Evolutionary conservation across 1,140 invertebrate species (phyloP).

Genomic region (Tigriopus japonicus): DNA sequence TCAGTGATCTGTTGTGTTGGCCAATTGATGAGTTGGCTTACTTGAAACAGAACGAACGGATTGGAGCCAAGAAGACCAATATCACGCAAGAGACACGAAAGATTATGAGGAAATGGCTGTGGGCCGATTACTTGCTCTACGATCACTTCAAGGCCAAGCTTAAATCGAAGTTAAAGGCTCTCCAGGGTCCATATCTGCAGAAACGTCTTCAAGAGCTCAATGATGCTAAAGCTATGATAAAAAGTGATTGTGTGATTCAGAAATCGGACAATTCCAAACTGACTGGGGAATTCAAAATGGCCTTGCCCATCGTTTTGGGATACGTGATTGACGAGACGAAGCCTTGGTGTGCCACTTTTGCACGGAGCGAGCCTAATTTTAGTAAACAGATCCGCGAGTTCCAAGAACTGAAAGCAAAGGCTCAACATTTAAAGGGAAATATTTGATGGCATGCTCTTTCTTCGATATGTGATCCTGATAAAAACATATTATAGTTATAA

Average conservation of each 20-base stretch:
- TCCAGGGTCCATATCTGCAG: no score
- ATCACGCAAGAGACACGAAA: slow-evolving; percentile 9
- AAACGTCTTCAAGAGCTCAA: no score
- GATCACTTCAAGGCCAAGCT: slow-evolving; percentile 17
- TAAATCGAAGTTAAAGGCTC: slow-evolving; percentile 19
- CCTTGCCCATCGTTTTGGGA: not conserved
- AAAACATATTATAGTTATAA: no score
- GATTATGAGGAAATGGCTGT: slow-evolving; percentile 16
- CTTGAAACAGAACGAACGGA: slow-evolving; percentile 23
- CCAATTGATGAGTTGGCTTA: slow-evolving; percentile 28
- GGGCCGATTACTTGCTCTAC: slow-evolving; percentile 17
- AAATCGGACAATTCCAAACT: not conserved
- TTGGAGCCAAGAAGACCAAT: slow-evolving; percentile 1
- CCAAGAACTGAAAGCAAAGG: not conserved
- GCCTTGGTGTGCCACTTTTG: not conserved
- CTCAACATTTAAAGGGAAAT: no score
- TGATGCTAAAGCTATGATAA: no score
- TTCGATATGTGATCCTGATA: no score
- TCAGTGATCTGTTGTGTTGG: slow-evolving; percentile 31
- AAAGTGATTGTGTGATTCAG: not conserved
- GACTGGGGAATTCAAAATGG: slow-evolving; percentile 2
- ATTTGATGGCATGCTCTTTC: no score
- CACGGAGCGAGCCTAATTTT: not conserved
- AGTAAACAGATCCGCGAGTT: not conserved
- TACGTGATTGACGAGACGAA: slow-evolving; percentile 2